Base-by-base conservation (phyloP, 1,140 invertebrate genomes). In the Triops longicaudatus region DNA sequence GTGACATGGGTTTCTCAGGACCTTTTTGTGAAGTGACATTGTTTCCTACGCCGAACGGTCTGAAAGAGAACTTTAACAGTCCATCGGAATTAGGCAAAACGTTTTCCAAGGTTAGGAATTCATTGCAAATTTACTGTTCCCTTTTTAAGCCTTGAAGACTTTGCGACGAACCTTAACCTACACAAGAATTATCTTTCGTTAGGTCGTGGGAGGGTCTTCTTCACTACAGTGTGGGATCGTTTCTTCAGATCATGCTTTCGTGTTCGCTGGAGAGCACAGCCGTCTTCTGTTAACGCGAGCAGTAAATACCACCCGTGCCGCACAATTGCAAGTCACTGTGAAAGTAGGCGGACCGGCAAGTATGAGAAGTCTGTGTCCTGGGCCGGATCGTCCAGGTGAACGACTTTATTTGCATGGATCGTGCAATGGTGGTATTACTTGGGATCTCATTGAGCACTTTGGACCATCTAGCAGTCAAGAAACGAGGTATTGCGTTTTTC, bases 401-500 rank as follows among this genome's bases (percentile, higher is more conserved):
- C 80, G 79, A 12, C 82, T 86, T 1, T 80, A 85, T 63, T 80
- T 86, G 9, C 85, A 86, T 80, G 84, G 82, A 74, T 83, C 85
- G 0, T 86, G 85, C 76, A 81, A 85, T 81, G 86, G 84, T 10
- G 84, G 83, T 0, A 76, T 86, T 1, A 81, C 80, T 1, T 86
- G 86, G 86, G 44, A 81, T 10, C 80, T 85, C 1, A 80, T 86
- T 17, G 81, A 83, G 79, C 78, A 80, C 14, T 83, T 85, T 27
- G 80, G 78, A 10, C 76, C 79, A 63, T 31, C 78, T 12, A 79
- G 83, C 11, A 83, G 82, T 75, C 78, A 80, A 74, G 79, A 81
- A 74, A 83, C 85, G 26, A 82, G 81, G 84, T 85, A 81, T 78
- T 26, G 28, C 14, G 28, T 75, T 31, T 71, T 71, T 1, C 26